Evolutionary conservation across 2,888 invertebrate species (phyloP), one percentile per base, ranked within the genome.

Genomic region (Ephialtes manifestator): DNA sequence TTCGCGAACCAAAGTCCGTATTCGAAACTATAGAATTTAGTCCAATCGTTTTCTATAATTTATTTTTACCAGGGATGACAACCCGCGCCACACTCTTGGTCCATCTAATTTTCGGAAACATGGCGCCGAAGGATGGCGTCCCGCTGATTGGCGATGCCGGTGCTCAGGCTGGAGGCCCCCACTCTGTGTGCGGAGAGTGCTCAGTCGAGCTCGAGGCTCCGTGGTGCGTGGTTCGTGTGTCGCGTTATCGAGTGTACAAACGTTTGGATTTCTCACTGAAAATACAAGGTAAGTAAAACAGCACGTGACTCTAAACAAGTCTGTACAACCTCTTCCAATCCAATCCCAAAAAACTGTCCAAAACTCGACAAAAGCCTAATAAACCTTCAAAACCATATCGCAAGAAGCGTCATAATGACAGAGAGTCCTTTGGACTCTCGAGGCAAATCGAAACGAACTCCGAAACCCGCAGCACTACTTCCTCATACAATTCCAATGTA

Each of bases 161-260:
- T 35, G 18, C 70, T 58, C 77, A 51, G 82, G 84, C 87, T 86
- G 86, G 79, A 51, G 65, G 60, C 76, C 81, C 84, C 53, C 68
- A 78, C 78, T 51, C 51, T 46, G 71, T 31, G 51, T 48, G 8
- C 60, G 60, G 48, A 53, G 51, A 24, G 20, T 80, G 68, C 78
- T 89, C 92, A 93, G 93, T 93, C 89, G 91, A 90, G 91, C 90
- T 92, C 89, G 89, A 87, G 85, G 90, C 89, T 88, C 89, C 89
- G 88, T 90, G 88, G 89, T 75, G 88, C 87, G 87, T 28, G 85
- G 72, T 82, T 86, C 85, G 86, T 83, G 89, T 76, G 88, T 80
- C 48, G 88, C 88, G 78, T 53, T 46, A 35, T 65, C 83, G 88
- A 82, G 89, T 88, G 87, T 87, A 88, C 81, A 84, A 82, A 46